Conservation (phyloP, 1,140 invertebrate species). For the Temnothorax longispinosus region DNA sequence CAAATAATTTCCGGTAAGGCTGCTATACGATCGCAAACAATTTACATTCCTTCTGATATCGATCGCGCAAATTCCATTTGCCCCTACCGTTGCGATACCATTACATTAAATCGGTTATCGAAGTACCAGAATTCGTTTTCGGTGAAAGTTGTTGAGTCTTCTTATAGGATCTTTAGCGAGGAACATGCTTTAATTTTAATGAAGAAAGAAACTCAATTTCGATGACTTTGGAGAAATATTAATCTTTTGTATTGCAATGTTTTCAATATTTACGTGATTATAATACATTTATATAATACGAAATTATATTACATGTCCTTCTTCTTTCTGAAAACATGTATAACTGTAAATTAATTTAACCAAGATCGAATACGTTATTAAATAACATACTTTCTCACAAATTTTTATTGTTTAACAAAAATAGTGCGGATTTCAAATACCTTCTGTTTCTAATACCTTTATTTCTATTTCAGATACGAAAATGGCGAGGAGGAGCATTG, state of each 20-base stretch:
- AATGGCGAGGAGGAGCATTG: constrained; percentile 97
- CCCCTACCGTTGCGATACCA: not conserved
- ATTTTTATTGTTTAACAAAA: not conserved
- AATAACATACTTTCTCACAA: not conserved
- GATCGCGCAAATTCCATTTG: not conserved
- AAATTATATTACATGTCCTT: not conserved
- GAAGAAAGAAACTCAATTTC: not conserved
- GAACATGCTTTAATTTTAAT: not conserved
- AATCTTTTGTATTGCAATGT: constrained; percentile 2
- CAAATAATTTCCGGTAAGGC: constrained; percentile 92
- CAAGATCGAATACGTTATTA: not conserved
- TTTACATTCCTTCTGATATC: constrained; percentile 43
- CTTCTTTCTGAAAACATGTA: not conserved
- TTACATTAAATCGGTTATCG: constrained; percentile 1
- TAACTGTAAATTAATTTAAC: not conserved
- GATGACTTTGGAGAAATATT: not conserved
- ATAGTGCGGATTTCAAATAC: not conserved
- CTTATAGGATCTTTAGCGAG: not conserved
- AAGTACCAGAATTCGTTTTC: not conserved
- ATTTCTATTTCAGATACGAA: constrained; percentile 88
- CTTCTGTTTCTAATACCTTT: not conserved
- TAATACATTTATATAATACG: constrained; percentile 5
- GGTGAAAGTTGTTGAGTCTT: not conserved
- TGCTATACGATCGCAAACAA: not conserved
- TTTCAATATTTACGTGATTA: not conserved